Conservation (phyloP, 2,888 invertebrate species). For the Amiota minor region DNA sequence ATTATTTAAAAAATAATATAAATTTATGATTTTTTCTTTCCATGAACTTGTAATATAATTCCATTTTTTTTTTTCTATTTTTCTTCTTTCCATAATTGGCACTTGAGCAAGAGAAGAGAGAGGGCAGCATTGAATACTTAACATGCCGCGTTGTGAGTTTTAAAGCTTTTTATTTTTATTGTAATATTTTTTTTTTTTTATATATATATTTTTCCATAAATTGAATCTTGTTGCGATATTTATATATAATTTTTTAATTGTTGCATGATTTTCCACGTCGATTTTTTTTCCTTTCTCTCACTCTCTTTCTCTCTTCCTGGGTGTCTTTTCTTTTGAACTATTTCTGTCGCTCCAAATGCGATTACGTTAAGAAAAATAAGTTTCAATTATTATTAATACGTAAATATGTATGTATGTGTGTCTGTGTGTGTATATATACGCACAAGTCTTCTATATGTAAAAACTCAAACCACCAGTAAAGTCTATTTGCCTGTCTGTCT, state of each 20-base stretch:
- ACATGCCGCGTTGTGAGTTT: constrained; percentile 43
- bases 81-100: constrained; percentile 53
- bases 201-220: constrained; percentile 25
- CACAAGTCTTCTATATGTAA: background rate
- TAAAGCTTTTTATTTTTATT: constrained; percentile 39
- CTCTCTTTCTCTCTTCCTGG: too few species aligned
- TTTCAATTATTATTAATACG: constrained; percentile 59
- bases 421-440: constrained; percentile 34
- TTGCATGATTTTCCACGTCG: too few species aligned
- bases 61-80: background rate
- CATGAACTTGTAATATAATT: constrained; percentile 59
- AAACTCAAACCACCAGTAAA: background rate
- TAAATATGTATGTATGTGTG: constrained; percentile 36
- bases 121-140: background rate
- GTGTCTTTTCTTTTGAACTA: constrained; percentile 34
- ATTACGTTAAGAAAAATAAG: constrained; percentile 51
- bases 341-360: constrained; percentile 41
- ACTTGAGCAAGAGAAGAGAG: constrained; percentile 43
- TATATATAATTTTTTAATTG: too few species aligned
- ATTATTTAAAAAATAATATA: constrained; percentile 24
- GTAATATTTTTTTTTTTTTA: constrained; percentile 35
- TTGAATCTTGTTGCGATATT: constrained; percentile 11
- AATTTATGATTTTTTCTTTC: constrained; percentile 42
- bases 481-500: background rate
- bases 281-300: too few species aligned